Conservation (phyloP, 2,888 invertebrate genomes). For the Amblyteles armatorius region DNA sequence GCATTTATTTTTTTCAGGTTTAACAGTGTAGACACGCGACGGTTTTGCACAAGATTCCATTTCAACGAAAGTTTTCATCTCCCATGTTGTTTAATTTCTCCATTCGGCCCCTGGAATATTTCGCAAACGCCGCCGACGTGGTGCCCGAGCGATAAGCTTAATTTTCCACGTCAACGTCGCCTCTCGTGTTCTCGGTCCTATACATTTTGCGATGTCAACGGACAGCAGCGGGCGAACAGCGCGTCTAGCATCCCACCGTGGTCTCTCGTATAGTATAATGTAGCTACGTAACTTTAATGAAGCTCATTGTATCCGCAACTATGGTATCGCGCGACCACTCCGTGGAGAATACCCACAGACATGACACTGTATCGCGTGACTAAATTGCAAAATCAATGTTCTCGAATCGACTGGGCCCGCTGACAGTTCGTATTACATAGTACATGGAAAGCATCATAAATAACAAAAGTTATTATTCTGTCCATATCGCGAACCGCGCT, state of each 20-base stretch:
- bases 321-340: constrained; percentile 44
- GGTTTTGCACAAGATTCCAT: background rate
- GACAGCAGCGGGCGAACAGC: constrained; percentile 13
- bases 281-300: constrained; percentile 64
- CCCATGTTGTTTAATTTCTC: constrained; percentile 11
- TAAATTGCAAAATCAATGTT: constrained; percentile 49
- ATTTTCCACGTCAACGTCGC: constrained; percentile 58
- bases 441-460: background rate
- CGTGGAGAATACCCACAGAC: constrained; percentile 11
- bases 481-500: no score
- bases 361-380: constrained; percentile 36
- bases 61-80: constrained; percentile 18
- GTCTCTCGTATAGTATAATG: constrained; percentile 41
- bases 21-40: background rate
- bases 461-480: background rate
- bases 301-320: constrained; percentile 60
- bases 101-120: constrained; percentile 10
- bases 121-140: constrained; percentile 18
- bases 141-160: constrained; percentile 46
- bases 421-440: background rate
- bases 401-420: constrained; percentile 4
- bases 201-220: constrained; percentile 58
- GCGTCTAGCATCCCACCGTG: constrained; percentile 19
- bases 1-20: background rate
- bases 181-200: constrained; percentile 11